Percentiles rank a stretch among this genome's conserved stretches.
phyloP scores from a whole-genome alignment of 2,888 invertebrate species.

The Cataglyphis rosenhaueri region DNA sequence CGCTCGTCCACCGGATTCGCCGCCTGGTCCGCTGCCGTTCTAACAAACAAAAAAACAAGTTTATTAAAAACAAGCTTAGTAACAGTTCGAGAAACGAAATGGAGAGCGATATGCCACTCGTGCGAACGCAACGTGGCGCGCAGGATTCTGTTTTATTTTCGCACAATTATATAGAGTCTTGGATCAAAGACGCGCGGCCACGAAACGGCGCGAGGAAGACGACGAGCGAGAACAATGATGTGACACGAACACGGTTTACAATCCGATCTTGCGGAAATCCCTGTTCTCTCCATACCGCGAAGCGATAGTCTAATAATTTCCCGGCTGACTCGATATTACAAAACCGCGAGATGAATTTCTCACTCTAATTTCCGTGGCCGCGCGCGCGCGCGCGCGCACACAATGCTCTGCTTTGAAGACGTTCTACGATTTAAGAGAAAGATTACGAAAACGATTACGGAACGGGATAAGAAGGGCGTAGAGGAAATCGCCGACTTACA shows the following conservation, averaged over 20 bases:
- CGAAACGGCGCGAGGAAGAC: constrained; percentile 51
- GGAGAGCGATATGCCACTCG: constrained; percentile 75
- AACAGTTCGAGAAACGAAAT: constrained; percentile 82
- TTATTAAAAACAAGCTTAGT: constrained; percentile 84
- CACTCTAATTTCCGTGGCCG: constrained; percentile 67
- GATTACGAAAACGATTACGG: constrained; percentile 61
- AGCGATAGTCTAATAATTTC: constrained; percentile 28
- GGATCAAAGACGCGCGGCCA: constrained; percentile 70
- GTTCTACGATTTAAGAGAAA: constrained; percentile 55
- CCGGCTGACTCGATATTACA: constrained; percentile 21
- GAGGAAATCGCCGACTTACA: constrained; percentile 42
- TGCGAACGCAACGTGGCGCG: constrained; percentile 75
- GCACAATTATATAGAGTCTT: constrained; percentile 77
- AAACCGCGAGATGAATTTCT: constrained; percentile 13
- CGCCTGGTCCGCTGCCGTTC: constrained; percentile 94
- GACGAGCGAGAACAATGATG: neutral
- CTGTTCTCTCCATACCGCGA: neutral
- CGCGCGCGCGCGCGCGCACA: constrained; percentile 76
- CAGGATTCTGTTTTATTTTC: constrained; percentile 67
- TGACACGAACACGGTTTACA: neutral
- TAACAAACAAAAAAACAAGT: constrained; percentile 90
- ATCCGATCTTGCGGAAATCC: constrained; percentile 2
- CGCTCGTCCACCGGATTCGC: constrained; percentile 91
- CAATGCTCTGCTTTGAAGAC: constrained; percentile 81
- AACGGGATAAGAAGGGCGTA: constrained; percentile 51